Percentiles rank a stretch among this genome's conserved stretches.
phyloP scores from a whole-genome alignment of 64 coral and sea anemone species.

The Stichodactyla helianthus region DNA sequence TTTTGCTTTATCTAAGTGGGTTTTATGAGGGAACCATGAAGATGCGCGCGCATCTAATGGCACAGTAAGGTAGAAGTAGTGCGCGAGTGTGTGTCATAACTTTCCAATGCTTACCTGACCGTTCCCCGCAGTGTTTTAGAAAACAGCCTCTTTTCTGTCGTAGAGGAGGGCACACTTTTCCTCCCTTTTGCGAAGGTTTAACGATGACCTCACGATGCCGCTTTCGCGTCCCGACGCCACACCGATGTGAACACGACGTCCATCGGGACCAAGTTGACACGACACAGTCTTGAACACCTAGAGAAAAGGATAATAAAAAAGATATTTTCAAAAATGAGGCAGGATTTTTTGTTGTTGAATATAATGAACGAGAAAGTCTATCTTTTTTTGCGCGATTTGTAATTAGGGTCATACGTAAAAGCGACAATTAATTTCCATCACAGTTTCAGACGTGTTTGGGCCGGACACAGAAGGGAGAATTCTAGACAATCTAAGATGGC shows the following conservation, averaged over 20 bases:
- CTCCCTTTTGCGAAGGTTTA: slow-evolving; percentile 43
- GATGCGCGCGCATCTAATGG: too few species aligned
- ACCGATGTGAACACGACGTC: slow-evolving; percentile 65
- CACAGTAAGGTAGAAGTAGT: too few species aligned
- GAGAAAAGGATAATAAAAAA: not conserved
- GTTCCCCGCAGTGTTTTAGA: slow-evolving; percentile 51
- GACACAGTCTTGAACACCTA: slow-evolving; percentile 47
- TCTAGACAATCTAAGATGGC: not conserved
- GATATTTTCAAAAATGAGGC: too few species aligned
- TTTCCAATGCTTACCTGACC: slow-evolving; percentile 38
- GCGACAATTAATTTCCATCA: not conserved
- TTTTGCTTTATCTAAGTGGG: too few species aligned
- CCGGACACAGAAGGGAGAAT: not conserved
- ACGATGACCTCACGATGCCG: slow-evolving; percentile 55
- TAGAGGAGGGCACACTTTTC: slow-evolving; percentile 63
- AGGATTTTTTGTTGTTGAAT: too few species aligned
- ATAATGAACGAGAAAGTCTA: too few species aligned
- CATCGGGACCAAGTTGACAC: slow-evolving; percentile 68
- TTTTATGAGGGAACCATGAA: too few species aligned
- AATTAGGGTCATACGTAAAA: not conserved
- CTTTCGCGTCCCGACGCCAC: slow-evolving; percentile 62
- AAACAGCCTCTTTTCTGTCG: slow-evolving; percentile 77
- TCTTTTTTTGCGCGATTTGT: not conserved
- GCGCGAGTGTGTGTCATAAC: not conserved
- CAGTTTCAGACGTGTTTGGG: not conserved